Percentiles rank a stretch among this genome's conserved stretches.
phyloP scores from a whole-genome alignment of 2,797 vertebrate genomes.

The Propithecus deckenii region DNA sequence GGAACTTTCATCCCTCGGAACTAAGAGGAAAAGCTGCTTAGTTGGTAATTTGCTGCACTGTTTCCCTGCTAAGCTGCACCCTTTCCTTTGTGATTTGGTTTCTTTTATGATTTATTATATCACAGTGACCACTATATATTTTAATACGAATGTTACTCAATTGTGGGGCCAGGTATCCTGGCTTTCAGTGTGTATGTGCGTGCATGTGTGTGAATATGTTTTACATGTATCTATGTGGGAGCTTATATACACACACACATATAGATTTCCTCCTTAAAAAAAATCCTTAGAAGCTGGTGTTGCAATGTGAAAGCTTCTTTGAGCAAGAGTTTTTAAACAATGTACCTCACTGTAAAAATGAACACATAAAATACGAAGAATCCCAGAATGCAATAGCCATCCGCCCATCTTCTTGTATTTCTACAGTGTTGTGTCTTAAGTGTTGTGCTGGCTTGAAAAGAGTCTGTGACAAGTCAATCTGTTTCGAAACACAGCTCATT shows the following conservation, averaged over 20 bases:
- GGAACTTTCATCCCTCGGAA: slow-evolving; percentile 73
- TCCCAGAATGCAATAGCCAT: slow-evolving; percentile 82
- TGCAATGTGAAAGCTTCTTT: slow-evolving; percentile 90
- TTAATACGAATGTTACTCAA: slow-evolving; percentile 88
- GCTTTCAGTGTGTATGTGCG: slow-evolving; percentile 71
- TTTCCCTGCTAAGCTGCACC: slow-evolving; percentile 72
- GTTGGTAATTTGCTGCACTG: slow-evolving; percentile 71
- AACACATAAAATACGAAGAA: slow-evolving; percentile 65
- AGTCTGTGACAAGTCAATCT: slow-evolving; percentile 85
- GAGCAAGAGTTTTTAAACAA: slow-evolving; percentile 83
- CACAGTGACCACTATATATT: slow-evolving; percentile 87
- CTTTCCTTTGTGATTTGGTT: slow-evolving; percentile 68
- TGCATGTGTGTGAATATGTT: slow-evolving; percentile 27
- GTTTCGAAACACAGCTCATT: slow-evolving; percentile 77
- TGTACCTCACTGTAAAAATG: slow-evolving; percentile 84
- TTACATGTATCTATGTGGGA: slow-evolving; percentile 64
- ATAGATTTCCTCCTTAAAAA: slow-evolving; percentile 82
- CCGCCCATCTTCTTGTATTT: slow-evolving; percentile 92
- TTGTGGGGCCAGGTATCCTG: slow-evolving; percentile 80
- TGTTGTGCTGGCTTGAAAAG: slow-evolving; percentile 94
- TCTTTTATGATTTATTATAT: slow-evolving; percentile 79
- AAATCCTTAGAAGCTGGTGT: slow-evolving; percentile 88
- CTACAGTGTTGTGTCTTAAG: slow-evolving; percentile 99
- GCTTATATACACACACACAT: slow-evolving; percentile 70
- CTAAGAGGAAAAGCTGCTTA: slow-evolving; percentile 79